Conservation (phyloP, 1,140 invertebrate genomes). For the Cotesia glomerata region DNA sequence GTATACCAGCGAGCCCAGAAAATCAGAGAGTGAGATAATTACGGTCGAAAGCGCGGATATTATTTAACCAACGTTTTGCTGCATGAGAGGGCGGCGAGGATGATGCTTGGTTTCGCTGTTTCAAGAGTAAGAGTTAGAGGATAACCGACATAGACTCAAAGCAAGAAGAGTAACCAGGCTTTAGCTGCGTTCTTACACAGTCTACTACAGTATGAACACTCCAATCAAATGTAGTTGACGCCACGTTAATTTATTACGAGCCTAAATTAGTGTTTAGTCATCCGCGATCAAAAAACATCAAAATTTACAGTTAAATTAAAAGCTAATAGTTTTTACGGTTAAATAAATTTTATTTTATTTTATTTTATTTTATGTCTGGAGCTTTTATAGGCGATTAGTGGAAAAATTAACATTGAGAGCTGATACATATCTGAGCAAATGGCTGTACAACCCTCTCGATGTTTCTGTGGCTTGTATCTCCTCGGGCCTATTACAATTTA, state of each 20-base stretch:
- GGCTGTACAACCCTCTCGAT: constrained; percentile 33
- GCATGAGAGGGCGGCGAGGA: constrained; percentile 21
- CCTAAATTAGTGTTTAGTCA: constrained; percentile 38
- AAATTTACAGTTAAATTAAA: constrained; percentile 11
- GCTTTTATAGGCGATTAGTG: background rate
- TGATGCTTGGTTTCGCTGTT: constrained; percentile 9
- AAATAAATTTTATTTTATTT: background rate
- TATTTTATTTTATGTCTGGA: background rate
- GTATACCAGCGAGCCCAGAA: constrained; percentile 36
- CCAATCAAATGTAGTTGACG: constrained; percentile 54
- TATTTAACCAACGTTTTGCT: constrained; percentile 58
- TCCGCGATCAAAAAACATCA: constrained; percentile 15
- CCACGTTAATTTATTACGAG: constrained; percentile 16
- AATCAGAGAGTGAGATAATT: constrained; percentile 60
- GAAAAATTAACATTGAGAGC: constrained; percentile 20
- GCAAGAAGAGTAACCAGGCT: constrained; percentile 3
- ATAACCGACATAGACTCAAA: constrained; percentile 12
- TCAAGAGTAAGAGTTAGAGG: no score
- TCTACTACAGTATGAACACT: constrained; percentile 40
- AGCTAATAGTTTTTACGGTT: constrained; percentile 9
- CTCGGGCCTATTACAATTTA: constrained; percentile 48
- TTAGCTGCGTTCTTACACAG: constrained; percentile 26
- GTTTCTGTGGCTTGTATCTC: constrained; percentile 48
- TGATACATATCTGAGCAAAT: constrained; percentile 25
- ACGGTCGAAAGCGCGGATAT: constrained; percentile 57